Percentiles rank a stretch among this genome's conserved stretches.
Evolutionary conservation across 64 coral and sea anemone species (phyloP).

Genomic region (Actinia tenebrosa): DNA sequence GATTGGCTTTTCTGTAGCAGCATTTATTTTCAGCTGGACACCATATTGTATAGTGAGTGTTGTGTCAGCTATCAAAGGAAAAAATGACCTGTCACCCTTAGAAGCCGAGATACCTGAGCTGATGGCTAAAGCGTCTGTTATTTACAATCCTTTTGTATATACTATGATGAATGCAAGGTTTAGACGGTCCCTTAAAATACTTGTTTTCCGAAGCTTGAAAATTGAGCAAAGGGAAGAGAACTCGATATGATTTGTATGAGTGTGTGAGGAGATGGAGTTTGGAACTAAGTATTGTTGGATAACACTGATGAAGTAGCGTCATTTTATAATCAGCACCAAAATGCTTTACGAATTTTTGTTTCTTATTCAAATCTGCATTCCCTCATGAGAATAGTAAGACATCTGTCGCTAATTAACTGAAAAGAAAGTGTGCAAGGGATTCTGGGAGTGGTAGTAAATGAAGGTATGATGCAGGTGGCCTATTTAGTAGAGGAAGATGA

Average conservation of each 20-base stretch:
- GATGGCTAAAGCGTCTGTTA: constrained; percentile 44
- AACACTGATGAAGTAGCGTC: too few species aligned
- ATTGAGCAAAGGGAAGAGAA: neutral
- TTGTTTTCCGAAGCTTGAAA: neutral
- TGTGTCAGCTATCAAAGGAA: neutral
- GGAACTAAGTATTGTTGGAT: too few species aligned
- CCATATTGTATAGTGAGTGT: constrained; percentile 26
- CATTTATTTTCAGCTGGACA: constrained; percentile 41
- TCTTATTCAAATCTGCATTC: too few species aligned
- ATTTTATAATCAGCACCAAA: too few species aligned
- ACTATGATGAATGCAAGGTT: constrained; percentile 32
- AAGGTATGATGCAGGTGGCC: too few species aligned
- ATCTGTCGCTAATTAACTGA: too few species aligned
- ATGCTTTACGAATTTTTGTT: too few species aligned
- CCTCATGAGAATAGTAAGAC: too few species aligned
- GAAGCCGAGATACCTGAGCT: constrained; percentile 40
- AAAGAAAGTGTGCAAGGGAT: too few species aligned
- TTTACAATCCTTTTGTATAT: constrained; percentile 56
- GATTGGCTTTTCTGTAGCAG: neutral
- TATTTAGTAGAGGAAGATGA: too few species aligned
- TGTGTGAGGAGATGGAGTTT: neutral
- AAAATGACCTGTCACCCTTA: neutral
- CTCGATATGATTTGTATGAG: neutral
- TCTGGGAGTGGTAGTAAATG: too few species aligned
- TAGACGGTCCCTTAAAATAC: neutral